Percentiles rank a stretch among this genome's conserved stretches.
Conservation (phyloP, 2,113 vertebrate genomes). For the Capreolus pygargus region DNA sequence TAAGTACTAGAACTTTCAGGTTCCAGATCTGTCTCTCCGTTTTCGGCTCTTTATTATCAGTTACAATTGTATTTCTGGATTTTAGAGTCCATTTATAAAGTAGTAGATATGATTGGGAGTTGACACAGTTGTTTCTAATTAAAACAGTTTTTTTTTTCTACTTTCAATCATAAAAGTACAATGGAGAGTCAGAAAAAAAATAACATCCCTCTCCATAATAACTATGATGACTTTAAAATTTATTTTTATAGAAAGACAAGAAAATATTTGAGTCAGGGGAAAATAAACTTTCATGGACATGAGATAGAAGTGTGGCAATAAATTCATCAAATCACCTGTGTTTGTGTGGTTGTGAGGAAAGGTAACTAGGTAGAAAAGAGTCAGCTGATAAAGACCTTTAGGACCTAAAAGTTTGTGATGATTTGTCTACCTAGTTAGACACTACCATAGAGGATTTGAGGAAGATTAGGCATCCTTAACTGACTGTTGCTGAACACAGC, state of each 20-base stretch:
- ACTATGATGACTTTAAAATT: not conserved
- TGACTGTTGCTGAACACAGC: not conserved
- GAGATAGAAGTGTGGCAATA: not conserved
- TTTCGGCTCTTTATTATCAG: not conserved
- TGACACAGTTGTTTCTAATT: constrained; percentile 4
- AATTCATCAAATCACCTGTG: not conserved
- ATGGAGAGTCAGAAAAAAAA: not conserved
- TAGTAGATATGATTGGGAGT: not conserved
- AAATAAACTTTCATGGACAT: not conserved
- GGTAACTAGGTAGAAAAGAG: not conserved
- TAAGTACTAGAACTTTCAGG: not conserved
- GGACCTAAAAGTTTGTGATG: not conserved
- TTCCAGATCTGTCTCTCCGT: not conserved
- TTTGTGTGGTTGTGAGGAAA: not conserved
- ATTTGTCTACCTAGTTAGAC: not conserved
- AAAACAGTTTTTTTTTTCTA: not conserved
- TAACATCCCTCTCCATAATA: not conserved
- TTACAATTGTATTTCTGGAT: not conserved
- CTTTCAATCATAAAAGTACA: not conserved
- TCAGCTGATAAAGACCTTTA: not conserved
- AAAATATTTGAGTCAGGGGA: not conserved
- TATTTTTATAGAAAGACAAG: not conserved
- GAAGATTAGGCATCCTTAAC: not conserved
- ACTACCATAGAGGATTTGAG: not conserved
- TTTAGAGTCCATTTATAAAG: not conserved